Base-by-base conservation (phyloP, 2,888 invertebrate species). In the Ichneumon xanthorius region DNA sequence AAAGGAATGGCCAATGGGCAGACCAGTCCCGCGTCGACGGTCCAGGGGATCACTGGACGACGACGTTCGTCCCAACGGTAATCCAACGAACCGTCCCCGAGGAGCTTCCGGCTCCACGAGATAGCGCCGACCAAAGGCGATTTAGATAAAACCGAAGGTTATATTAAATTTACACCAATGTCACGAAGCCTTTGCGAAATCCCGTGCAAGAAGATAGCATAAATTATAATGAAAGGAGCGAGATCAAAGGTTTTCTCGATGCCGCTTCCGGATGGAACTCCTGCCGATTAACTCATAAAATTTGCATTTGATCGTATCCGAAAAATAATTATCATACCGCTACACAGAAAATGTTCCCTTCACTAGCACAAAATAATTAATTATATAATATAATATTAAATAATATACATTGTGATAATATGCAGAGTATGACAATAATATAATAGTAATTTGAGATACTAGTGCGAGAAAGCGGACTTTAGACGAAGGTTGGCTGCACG, bases 131-230 rank as follows among this genome's bases (percentile, higher is more conserved):
- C 83, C 85, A 80, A 80, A 77, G 88, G 88, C 89, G 91, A 91
- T 92, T 92, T 91, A 91, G 92, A 92, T 92, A 93, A 92, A 91
- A 90, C 88, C 86, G 86, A 87, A 71, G 88, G 89, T 90, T 91
- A 91, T 90, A 91, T 91, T 91, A 91, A 90, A 92, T 92, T 92
- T 92, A 91, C 90, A 89, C 89, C 88, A 87, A 63, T 81, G 65
- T 83, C 33, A 70, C 65, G 68, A 71, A 50, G 40, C 67, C 16
- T 6, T 1, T 11, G 33, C 65, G 37, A 1, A 48, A 63, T 61
- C 73, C 68, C 33, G 3, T 65, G 45, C 65, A 9, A 33, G 19
- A 14, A 76, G 65, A 80, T 65, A 53, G 63, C 65, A 53, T 71
- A 0, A 19, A n/a, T 16, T 61, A 33, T 5, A 33, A 61, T 4